Evolutionary conservation across 1,140 invertebrate species (phyloP), one percentile per base, ranked within the genome.

Genomic region (Hestina assimilis): DNA sequence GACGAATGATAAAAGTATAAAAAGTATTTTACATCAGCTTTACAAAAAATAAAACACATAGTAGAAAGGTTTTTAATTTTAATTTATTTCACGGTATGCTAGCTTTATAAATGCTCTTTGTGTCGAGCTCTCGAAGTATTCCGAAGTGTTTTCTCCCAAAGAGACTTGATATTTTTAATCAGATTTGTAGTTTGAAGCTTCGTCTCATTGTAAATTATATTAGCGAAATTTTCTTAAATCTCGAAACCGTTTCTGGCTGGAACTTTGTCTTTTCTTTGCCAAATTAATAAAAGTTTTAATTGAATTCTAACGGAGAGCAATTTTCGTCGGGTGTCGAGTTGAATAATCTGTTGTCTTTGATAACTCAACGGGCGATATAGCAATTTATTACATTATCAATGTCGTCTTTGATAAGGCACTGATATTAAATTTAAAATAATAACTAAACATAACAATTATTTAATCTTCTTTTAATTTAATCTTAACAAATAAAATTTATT

Each of bases 261-360:
- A 66, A 69, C 69, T 73, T 74, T 72, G 68, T 74, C 67, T 72
- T 72, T 79, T 75, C 75, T 79, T 79, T 79, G 75, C 67, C 65
- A 80, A 83, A 87, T 87, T 80, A 84, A 84, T 85, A 81, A 87
- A 75, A 87, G 67, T 87, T 87, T 87, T 83, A 87, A 87, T 87
- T 87, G 80, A 82, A 84, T 79, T 75, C 62, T 69, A 73, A 66
- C 59, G 61, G 65, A 74, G 72, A 83, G 69, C 69, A 74, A 77
- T 81, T 78, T 79, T 74, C 46, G 54, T 54, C 54, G 42, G 64
- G 72, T 74, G 72, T 76, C 72, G 29, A 53, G 42, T 77, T 66
- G 56, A 65, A 64, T 41, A 61, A 64, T 69, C 46, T 67, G 51
- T 67, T 61, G 65, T 53, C 50, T 60, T 55, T 56, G 53, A 63